phyloP scores from a whole-genome alignment of 2,888 invertebrate genomes.

The Heliconius cydno region DNA sequence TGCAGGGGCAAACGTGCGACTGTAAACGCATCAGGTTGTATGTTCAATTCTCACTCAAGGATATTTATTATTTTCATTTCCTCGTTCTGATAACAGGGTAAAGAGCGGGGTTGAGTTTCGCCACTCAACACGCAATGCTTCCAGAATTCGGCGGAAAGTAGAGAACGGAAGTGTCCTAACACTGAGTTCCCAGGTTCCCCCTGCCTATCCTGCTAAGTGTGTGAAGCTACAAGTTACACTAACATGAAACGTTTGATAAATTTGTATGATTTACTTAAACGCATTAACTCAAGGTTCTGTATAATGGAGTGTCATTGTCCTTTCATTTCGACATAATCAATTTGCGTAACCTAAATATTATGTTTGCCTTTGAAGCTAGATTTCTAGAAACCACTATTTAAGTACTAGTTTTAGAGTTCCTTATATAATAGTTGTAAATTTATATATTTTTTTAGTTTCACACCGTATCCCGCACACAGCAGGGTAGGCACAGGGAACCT shows the following conservation, averaged over 20 bases:
- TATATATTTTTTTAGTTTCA: neutral
- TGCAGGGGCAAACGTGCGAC: neutral
- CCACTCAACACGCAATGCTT: too few relatives aligned
- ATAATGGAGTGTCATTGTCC: slow-evolving; percentile 20
- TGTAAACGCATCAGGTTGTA: neutral
- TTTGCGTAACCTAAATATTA: slow-evolving; percentile 18
- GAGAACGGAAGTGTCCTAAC: too few relatives aligned
- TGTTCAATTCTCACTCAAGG: neutral
- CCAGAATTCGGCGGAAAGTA: too few relatives aligned
- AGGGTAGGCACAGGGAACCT: neutral
- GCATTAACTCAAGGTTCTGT: neutral
- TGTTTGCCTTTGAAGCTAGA: neutral
- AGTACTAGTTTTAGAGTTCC: neutral
- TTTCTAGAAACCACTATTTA: slow-evolving; percentile 7
- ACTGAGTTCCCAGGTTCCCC: too few relatives aligned
- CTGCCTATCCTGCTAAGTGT: too few relatives aligned
- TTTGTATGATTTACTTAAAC: slow-evolving; percentile 3
- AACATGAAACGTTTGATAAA: neutral
- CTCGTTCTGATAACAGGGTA: too few relatives aligned
- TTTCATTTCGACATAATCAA: slow-evolving; percentile 13
- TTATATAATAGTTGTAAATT: neutral
- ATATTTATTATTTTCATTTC: neutral
- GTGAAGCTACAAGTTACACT: neutral
- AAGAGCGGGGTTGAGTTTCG: too few relatives aligned
- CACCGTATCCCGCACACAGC: neutral